Percentiles rank a stretch among this genome's conserved stretches.
phyloP scores from a whole-genome alignment of 2,888 invertebrate genomes.

The Mythimna loreyi region DNA sequence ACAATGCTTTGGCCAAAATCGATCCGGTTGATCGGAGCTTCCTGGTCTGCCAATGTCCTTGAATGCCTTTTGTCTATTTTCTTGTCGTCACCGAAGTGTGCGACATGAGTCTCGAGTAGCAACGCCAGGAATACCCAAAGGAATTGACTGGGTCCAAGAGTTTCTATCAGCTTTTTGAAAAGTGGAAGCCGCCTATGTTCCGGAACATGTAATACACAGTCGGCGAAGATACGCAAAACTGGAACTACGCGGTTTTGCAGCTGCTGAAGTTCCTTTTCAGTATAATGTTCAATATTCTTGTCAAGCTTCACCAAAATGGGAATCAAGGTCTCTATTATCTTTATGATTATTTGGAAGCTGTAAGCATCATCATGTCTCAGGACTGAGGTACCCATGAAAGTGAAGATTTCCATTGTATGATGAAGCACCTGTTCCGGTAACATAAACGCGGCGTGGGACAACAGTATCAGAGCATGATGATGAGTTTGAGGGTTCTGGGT shows the following conservation, averaged over 20 bases:
- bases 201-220: constrained; percentile 97
- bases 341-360: constrained; percentile 97
- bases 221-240: constrained; percentile 97
- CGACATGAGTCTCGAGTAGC: constrained; percentile 93
- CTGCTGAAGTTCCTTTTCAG: constrained; percentile 80
- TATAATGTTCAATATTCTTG: constrained; percentile 78
- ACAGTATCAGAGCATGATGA: constrained; percentile 96
- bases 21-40: constrained; percentile 90
- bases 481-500: constrained; percentile 99
- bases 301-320: constrained; percentile 94
- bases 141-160: constrained; percentile 92
- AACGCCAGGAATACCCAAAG: constrained; percentile 94
- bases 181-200: constrained; percentile 96
- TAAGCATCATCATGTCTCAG: constrained; percentile 98
- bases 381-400: constrained; percentile 98
- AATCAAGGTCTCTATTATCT: constrained; percentile 97
- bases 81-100: constrained; percentile 88
- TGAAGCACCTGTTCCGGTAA: constrained; percentile 96
- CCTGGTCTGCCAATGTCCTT: constrained; percentile 81
- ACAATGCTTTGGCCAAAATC: constrained; percentile 93
- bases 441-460: constrained; percentile 94
- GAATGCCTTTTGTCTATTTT: constrained; percentile 76
- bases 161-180: constrained; percentile 94
- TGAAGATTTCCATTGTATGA: constrained; percentile 99
- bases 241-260: constrained; percentile 90